phyloP scores from a whole-genome alignment of 2,888 invertebrate genomes.

The Pyrocoelia pectoralis region DNA sequence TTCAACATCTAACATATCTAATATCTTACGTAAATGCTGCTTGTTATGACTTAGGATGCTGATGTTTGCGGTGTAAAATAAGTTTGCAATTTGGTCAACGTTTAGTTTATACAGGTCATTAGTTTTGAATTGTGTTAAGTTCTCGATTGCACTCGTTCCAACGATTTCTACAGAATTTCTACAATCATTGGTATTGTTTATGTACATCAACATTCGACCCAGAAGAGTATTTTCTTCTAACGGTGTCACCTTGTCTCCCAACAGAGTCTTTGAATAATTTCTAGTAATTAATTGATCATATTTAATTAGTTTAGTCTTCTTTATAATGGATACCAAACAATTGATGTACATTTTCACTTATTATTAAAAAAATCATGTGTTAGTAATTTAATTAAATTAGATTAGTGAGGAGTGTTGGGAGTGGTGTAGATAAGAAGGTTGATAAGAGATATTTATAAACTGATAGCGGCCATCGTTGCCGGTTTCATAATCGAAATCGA shows the following conservation, averaged over 20 bases:
- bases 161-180: neutral
- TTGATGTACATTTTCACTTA: constrained; percentile 19
- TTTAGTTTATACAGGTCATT: constrained; percentile 27
- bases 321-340: constrained; percentile 21
- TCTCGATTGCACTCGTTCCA: constrained; percentile 23
- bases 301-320: constrained; percentile 5
- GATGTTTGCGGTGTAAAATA: constrained; percentile 26
- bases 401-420: neutral
- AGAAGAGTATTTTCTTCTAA: constrained; percentile 33
- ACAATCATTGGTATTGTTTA: constrained; percentile 24
- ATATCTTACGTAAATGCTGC: constrained; percentile 40
- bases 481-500: too few species aligned
- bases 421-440: neutral
- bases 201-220: constrained; percentile 35
- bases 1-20: constrained; percentile 51
- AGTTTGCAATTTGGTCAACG: constrained; percentile 29
- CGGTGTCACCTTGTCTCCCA: constrained; percentile 23
- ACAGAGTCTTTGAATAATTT: constrained; percentile 13
- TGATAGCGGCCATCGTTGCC: too few species aligned
- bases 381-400: neutral
- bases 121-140: constrained; percentile 17
- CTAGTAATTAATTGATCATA: neutral
- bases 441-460: too few species aligned
- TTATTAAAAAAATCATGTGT: constrained; percentile 9
- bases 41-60: constrained; percentile 24